Evolutionary conservation across 1,140 invertebrate genomes (phyloP), one percentile per base, ranked within the genome.

Genomic region (Epicauta chinensis): DNA sequence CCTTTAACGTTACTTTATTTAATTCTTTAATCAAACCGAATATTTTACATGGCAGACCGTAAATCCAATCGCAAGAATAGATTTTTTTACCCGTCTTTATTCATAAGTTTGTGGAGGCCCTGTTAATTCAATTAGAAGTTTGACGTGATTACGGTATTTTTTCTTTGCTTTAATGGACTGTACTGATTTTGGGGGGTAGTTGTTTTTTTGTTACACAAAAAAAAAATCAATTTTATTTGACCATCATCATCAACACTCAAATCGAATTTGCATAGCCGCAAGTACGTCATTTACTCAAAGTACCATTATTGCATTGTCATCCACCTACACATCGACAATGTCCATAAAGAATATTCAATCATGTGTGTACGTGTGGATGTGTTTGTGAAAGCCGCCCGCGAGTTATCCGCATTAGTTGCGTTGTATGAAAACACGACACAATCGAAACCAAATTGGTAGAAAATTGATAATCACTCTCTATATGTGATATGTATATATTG

Each of bases 361-460:
- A 23, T 3, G 23, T 23, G 23, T 23, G 23, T 23, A 7, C 1
- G 17, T 23, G 17, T 23, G 17, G 3, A 7, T 23, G 23, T 23
- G 23, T 23, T 23, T 23, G 7, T 38, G 45, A 47, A 47, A 47
- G 45, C 45, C 45, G 45, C 45, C 23, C 45, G 46, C 46, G 46
- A 49, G 50, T 52, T 52, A 56, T 51, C 43, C 52, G 54, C 53
- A 55, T 60, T 63, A 59, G 53, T 59, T 55, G 32, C 51, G 50
- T 52, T 53, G 51, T 55, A 60, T 60, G 59, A 60, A 59, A 64
- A 60, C 56, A 61, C 45, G 48, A 53, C 61, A 61, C 62, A 63
- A 68, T 67, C 64, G 61, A 60, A 65, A 65, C 58, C 64, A 70
- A 70, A 70, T 70, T 68, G 68, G 68, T 60, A 68, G 65, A 70